Evolutionary conservation across 2,888 invertebrate species (phyloP).

Genomic region (Trilocha varians): DNA sequence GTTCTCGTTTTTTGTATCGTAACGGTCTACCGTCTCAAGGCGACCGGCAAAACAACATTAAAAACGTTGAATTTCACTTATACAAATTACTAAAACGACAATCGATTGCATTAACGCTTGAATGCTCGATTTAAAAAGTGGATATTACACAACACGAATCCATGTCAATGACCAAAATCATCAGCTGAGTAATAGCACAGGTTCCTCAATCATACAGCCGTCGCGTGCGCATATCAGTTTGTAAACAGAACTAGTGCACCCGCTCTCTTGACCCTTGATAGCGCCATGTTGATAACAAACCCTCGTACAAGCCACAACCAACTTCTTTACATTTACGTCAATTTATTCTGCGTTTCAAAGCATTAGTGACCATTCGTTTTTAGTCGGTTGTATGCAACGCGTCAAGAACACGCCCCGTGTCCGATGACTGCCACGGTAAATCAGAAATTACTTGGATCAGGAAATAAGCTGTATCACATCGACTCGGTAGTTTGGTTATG

Average conservation of each 20-base stretch:
- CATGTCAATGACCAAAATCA: slow-evolving; percentile 22
- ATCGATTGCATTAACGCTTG: too few species aligned
- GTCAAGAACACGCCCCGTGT: too few species aligned
- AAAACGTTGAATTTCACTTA: too few species aligned
- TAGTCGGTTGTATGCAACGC: background rate
- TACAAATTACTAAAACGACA: too few species aligned
- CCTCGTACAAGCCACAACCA: slow-evolving; percentile 20
- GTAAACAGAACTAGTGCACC: slow-evolving; percentile 47
- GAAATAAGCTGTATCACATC: too few species aligned
- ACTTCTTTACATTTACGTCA: slow-evolving; percentile 18
- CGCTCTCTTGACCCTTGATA: slow-evolving; percentile 54
- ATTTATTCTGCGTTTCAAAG: background rate
- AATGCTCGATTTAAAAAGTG: background rate
- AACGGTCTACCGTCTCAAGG: too few species aligned
- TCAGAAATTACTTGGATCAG: too few species aligned
- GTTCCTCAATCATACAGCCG: slow-evolving; percentile 42
- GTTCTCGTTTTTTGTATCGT: too few species aligned
- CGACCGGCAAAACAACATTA: too few species aligned
- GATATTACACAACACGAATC: background rate
- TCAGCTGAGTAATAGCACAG: slow-evolving; percentile 23
- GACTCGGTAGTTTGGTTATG: too few species aligned
- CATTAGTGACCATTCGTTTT: background rate
- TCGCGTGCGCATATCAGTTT: slow-evolving; percentile 47
- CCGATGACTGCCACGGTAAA: too few species aligned
- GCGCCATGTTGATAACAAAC: slow-evolving; percentile 26